Evolutionary conservation across 2,797 vertebrate genomes (phyloP), one percentile per base, ranked within the genome.

Genomic region (Poeciliopsis presidionis): DNA sequence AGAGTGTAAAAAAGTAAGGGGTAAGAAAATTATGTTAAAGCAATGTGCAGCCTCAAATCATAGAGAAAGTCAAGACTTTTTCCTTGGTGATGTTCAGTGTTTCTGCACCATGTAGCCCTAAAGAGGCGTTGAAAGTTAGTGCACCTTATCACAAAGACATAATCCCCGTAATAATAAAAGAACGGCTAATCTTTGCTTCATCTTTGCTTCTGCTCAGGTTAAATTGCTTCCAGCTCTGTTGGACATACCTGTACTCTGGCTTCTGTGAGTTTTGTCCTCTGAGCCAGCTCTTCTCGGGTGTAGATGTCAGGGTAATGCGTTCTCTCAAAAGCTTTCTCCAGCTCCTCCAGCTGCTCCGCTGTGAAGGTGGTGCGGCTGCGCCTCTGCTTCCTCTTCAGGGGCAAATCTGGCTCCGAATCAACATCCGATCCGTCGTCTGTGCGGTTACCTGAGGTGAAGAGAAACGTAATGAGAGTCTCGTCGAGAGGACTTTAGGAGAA

Each of bases 241-340:
- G 36, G 59, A 87, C 95, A 92, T 74, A 99, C 98, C 97, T 99
- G 98, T 76, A 99, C 98, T 0, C 98, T 95, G 0, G 98, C 98
- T 90, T 99, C 98, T 0, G 98, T 99, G 69, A 99, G 97, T 90
- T 99, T 99, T 86, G 98, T 99, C 91, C 98, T 96, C 96, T 99
- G 98, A 0, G 98, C 98, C 79, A 99, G 96, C 93, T 99, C 98
- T 93, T 99, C 98, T 2, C 98, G 92, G 80, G 98, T 99, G 94
- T 99, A 99, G 94, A 99, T 99, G 91, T 99, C 98, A 0, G 98
- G 98, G 95, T 99, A 99, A 93, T 99, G 98, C 0, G 98, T 99
- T 90, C 98, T 95, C 94, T 99, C 98, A 0, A 99, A 99, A 57
- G 98, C 98, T 81, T 99, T 99, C 95, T 99, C 98, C 90, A 99